Conservation (phyloP, 2,888 invertebrate genomes). For the Pemphredon lugubris region DNA sequence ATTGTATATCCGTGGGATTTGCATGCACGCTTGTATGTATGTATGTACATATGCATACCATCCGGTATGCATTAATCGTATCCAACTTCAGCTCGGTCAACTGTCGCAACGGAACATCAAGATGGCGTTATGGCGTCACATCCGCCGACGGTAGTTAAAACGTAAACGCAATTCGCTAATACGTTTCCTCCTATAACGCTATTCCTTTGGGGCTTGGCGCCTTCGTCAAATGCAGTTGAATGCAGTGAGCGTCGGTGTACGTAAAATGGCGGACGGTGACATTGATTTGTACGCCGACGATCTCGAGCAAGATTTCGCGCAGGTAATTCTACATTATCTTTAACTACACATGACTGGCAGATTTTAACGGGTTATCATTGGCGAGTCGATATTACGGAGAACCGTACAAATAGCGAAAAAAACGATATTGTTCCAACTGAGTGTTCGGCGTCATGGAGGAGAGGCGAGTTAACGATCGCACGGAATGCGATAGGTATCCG, state of each 20-base stretch:
- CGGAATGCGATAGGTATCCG: conserved; percentile 18
- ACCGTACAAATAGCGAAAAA: conserved; percentile 40
- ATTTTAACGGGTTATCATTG: conserved; percentile 19
- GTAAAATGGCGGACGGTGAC: conserved; percentile 96
- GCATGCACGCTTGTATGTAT: too few species aligned
- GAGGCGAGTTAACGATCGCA: conserved; percentile 68
- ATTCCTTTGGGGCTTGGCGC: conserved; percentile 56
- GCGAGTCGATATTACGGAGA: conserved; percentile 15
- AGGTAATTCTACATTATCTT: conserved; percentile 82
- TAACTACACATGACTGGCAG: conserved; percentile 51
- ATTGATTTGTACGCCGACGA: conserved; percentile 98
- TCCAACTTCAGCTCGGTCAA: too few species aligned
- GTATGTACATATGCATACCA: too few species aligned
- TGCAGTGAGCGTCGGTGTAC: conserved; percentile 76
- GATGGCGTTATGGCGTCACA: conserved; percentile 47
- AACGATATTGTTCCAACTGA: conserved; percentile 45
- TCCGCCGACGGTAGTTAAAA: conserved; percentile 34
- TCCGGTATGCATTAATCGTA: too few species aligned
- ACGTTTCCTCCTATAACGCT: conserved; percentile 43
- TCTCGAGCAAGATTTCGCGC: conserved; percentile 96
- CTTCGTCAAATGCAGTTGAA: conserved; percentile 57
- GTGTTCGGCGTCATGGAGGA: conserved; percentile 71
- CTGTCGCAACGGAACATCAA: conserved; percentile 17
- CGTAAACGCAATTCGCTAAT: conserved; percentile 51
- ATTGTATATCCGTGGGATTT: too few species aligned